phyloP scores from a whole-genome alignment of 2,888 invertebrate species.

The Pandemis cinnamomeana region DNA sequence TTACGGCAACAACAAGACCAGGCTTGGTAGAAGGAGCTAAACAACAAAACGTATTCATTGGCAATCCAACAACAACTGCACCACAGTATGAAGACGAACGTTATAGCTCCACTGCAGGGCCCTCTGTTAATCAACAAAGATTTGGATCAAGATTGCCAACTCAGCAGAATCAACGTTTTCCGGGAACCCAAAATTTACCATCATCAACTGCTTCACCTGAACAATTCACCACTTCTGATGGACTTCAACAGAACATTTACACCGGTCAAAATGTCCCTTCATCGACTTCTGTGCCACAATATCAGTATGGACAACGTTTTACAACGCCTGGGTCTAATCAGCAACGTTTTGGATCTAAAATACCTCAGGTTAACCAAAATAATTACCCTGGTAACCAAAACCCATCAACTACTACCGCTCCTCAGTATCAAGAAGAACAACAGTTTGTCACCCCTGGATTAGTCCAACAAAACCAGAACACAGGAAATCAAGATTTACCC shows the following conservation, averaged over 20 bases:
- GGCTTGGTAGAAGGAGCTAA: constrained; percentile 7
- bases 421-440: constrained; percentile 14
- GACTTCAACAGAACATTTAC: not conserved
- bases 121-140: not conserved
- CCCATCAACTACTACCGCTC: constrained; percentile 1
- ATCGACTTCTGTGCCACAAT: constrained; percentile 16
- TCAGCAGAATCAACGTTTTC: constrained; percentile 2
- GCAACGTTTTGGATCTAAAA: not conserved
- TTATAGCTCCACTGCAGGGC: not conserved
- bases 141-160: not conserved
- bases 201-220: not conserved
- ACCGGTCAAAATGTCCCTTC: not conserved
- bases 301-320: constrained; percentile 14
- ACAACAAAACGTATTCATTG: constrained; percentile 1
- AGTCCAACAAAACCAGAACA: constrained; percentile 8
- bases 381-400: constrained; percentile 13
- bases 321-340: constrained; percentile 16
- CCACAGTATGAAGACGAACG: constrained; percentile 18
- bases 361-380: constrained; percentile 14
- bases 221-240: not conserved
- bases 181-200: not conserved
- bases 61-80: constrained; percentile 1
- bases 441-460: constrained; percentile 14
- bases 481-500: constrained; percentile 9
- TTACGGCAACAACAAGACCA: not conserved